Base-by-base conservation (phyloP, 2,888 invertebrate genomes). In the Phytoseiulus persimilis region DNA sequence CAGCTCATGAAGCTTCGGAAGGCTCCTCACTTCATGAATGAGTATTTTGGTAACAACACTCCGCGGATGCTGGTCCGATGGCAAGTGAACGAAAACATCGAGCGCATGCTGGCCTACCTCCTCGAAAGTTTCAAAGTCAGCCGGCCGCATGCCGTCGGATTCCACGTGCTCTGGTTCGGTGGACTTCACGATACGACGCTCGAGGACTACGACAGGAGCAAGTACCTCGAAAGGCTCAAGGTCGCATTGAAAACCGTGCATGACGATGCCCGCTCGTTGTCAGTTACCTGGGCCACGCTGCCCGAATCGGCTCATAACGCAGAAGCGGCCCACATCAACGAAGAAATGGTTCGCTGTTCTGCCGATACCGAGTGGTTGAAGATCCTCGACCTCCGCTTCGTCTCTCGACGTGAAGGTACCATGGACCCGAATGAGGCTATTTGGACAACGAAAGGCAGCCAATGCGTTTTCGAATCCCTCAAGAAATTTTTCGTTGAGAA, bases 91-190 rank as follows among this genome's bases (percentile, higher is more conserved):
- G 39, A 87, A 6, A 45, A 45, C 87, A n/a, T 87, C 39, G 87
- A 87, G n/a, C 39, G 87, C 33, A 87, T 87, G 87, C 87, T 87
- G n/a, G n/a, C 3, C 33, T 87, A 87, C 45, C 33, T 87, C n/a
- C 87, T 87, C 32, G 87, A 87, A 33, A 45, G 87, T 45, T 33
- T 39, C 33, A 87, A 87, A 45, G 65, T 65, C 23, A 65, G 65
- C 18, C 65, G 65, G 28, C 65, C 65, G 5, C 65, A 65, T 18
- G 87, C 87, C 0, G 87, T 39, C n/a, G 87, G 87, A 33, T 87
- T 87, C 87, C 87, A 87, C n/a, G 87, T 87, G 0, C 87, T 87
- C 28, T 87, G 87, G 87, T 87, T 87, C n/a, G 87, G 87, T 31
- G 87, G 87, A 33, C 87, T 87, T 9, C 87, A 87, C 45, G 87